Base-by-base conservation (phyloP, 1,140 invertebrate genomes). In the Nymphalis io region DNA sequence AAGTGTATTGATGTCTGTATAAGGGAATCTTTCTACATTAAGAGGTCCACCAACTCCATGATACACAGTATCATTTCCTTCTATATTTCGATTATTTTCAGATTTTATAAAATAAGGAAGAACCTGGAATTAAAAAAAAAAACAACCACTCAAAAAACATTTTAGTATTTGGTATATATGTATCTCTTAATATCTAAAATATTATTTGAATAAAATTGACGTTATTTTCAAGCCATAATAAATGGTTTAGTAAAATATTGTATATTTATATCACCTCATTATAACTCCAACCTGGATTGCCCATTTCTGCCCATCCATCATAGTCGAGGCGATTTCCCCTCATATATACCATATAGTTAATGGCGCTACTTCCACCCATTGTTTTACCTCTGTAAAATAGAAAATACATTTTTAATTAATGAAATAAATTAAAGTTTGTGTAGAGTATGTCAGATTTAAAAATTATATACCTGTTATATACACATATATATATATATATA, bases 281-380 rank as follows among this genome's bases (percentile, higher is more conserved):
- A 8, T 33, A 33, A 33, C 27, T 33, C 27, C 27, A 33, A 33
- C 27, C 27, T 8, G 27, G 27, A 33, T 33, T 33, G 4, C 27
- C 27, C 27, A 33, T 33, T 33, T 33, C 27, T 82, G 84, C 87
- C 96, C 96, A 97, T 4, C 90, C 76, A 79, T 97, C 95, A 76
- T 95, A 97, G 81, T 97, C 96, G 18, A 85, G 70, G 20, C 90
- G 93, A 84, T 96, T 95, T 0, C 96, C 96, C 65, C 96, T 90
- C 0, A 96, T 94, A 81, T 97, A 96, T 11, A 95, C 94, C 95
- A 97, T 95, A 33, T 95, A 95, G 85, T 97, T 97, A 6, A 97
- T 92, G 1, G 94, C 93, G 58, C 94, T 95, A 0, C 94, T 94
- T 2, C 96, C 96, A 3, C 96, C 96, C 76, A 95, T 83, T 12